A percentile compares a stretch with the other conserved stretches of the same genome.
These are phyloP conservation scores for Steinernema feltiae DNA, from an alignment of 1,140 invertebrate genomes.

Conservation along the genomic window DNA sequence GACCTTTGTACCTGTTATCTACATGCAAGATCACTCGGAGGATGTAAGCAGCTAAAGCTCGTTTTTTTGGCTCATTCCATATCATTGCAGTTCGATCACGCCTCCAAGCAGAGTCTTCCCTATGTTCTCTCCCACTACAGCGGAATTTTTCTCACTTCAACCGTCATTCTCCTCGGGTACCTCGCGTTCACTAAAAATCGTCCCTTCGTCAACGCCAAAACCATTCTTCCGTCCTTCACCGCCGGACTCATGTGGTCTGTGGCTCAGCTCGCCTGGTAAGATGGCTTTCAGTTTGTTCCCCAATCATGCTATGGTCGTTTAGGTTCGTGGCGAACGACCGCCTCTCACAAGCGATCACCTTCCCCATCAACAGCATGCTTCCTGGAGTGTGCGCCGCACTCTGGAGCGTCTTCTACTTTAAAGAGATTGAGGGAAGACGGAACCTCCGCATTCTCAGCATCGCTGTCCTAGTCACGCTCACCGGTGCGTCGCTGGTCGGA, in stretches of 20 bases:
- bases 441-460: conserved; percentile 30
- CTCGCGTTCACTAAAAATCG: conserved; percentile 56
- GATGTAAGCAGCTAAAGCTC: conserved; percentile 32
- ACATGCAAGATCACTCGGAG: conserved; percentile 58
- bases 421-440: conserved; percentile 29
- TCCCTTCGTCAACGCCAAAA: conserved; percentile 55
- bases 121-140: conserved; percentile 61
- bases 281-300: no score
- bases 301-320: no score
- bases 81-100: conserved; percentile 27
- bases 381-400: conserved; percentile 42
- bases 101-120: conserved; percentile 56
- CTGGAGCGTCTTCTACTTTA: conserved; percentile 45
- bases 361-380: conserved; percentile 58
- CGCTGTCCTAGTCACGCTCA: conserved; percentile 27
- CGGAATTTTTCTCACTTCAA: conserved; percentile 60
- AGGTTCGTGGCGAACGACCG: conserved; percentile 60
- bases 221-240: conserved; percentile 59
- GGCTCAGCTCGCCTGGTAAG: conserved; percentile 57
- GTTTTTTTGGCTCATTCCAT: no score
- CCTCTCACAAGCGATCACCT: conserved; percentile 59
- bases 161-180: conserved; percentile 59
- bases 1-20: conserved; percentile 59
- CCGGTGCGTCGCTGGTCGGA: conserved; percentile 30
- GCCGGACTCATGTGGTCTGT: conserved; percentile 61